Conservation (phyloP, 2,797 vertebrate genomes). For the Streptopelia turtur region DNA sequence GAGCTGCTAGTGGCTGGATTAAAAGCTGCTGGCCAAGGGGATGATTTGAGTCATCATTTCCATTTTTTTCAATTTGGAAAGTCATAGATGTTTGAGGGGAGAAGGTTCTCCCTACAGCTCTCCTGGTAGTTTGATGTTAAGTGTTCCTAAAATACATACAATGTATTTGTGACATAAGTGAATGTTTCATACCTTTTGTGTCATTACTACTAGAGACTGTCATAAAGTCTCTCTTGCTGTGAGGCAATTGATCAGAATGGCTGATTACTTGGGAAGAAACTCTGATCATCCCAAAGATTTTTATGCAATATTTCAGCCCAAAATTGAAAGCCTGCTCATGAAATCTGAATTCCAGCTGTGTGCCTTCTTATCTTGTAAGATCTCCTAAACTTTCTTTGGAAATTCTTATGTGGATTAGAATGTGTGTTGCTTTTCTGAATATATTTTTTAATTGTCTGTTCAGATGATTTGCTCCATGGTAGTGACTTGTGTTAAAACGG, state of each 20-base stretch:
- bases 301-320: background rate
- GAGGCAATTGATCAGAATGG: background rate
- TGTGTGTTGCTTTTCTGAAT: background rate
- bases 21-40: background rate
- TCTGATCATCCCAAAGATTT: background rate
- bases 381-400: background rate
- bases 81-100: background rate
- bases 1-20: background rate
- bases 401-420: background rate
- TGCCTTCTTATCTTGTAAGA: background rate
- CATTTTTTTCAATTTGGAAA: background rate
- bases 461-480: background rate
- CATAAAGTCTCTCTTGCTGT: background rate
- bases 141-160: background rate
- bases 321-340: background rate
- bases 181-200: background rate
- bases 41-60: background rate
- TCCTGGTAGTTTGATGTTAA: background rate
- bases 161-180: background rate
- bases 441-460: background rate
- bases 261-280: background rate
- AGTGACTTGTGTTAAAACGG: background rate
- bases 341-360: background rate
- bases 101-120: background rate
- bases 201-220: background rate